phyloP scores from a whole-genome alignment of 1,140 invertebrate species.

The Drosophila busckii region DNA sequence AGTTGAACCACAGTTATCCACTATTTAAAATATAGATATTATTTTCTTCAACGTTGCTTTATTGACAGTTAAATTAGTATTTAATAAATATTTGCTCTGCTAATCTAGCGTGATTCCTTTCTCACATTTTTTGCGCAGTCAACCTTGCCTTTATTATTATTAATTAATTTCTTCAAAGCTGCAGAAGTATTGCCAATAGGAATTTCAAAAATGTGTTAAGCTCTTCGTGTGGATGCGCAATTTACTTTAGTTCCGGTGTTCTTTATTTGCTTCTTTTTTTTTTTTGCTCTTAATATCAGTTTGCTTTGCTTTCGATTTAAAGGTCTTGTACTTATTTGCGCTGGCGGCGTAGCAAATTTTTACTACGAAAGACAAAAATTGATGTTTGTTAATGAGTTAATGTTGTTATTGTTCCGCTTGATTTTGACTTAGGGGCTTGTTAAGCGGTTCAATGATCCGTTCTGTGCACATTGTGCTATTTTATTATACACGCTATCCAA shows the following conservation, averaged over 20 bases:
- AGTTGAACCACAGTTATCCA: no score
- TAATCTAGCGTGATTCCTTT: no score
- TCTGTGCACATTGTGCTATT: constrained; percentile 19
- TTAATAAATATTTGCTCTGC: no score
- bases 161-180: no score
- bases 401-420: constrained; percentile 32
- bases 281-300: constrained; percentile 37
- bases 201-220: no score
- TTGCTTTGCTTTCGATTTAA: constrained; percentile 54
- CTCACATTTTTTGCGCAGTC: no score
- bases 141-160: no score
- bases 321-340: constrained; percentile 61
- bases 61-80: no score
- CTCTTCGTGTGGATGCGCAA: no score
- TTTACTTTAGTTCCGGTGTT: constrained; percentile 42
- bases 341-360: constrained; percentile 44
- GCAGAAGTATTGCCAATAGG: no score
- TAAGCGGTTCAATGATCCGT: constrained; percentile 61
- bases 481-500: constrained; percentile 28
- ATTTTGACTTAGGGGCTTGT: constrained; percentile 39
- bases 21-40: no score
- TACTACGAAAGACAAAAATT: constrained; percentile 41
- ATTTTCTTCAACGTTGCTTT: no score
- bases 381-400: constrained; percentile 61
- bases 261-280: constrained; percentile 20